phyloP scores from a whole-genome alignment of 2,113 vertebrate species.

The Burhinus bistriatus region DNA sequence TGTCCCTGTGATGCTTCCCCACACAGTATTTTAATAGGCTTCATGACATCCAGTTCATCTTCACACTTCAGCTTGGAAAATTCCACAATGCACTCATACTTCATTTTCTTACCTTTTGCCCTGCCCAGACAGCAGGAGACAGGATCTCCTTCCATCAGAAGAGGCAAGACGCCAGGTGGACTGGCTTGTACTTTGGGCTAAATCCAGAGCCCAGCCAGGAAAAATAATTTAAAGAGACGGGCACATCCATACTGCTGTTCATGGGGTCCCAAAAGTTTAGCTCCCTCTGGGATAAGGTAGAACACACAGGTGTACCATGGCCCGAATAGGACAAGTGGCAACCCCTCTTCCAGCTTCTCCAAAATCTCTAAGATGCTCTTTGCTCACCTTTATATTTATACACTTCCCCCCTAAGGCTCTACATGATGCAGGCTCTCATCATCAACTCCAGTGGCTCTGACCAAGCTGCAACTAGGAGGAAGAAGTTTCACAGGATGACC shows the following conservation, averaged over 20 bases:
- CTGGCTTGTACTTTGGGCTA: not conserved
- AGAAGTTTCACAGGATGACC: not conserved
- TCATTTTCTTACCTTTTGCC: not conserved
- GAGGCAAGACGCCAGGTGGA: not conserved
- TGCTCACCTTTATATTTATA: not conserved
- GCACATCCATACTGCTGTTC: not conserved
- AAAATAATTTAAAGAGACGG: not conserved
- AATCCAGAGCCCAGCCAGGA: not conserved
- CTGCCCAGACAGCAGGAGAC: not conserved
- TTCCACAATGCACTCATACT: not conserved
- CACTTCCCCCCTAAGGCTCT: not conserved
- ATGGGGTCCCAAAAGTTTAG: not conserved
- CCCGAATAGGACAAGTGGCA: not conserved
- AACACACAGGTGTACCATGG: accelerated
- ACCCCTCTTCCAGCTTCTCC: not conserved
- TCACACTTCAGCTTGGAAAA: not conserved
- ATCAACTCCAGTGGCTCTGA: not conserved
- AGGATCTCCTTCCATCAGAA: not conserved
- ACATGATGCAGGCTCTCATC: not conserved
- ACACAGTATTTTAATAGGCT: not conserved
- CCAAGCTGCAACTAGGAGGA: not conserved
- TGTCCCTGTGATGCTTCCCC: not conserved
- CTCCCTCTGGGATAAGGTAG: not conserved
- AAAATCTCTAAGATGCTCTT: not conserved
- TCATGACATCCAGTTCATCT: not conserved